phyloP scores from a whole-genome alignment of 1,140 invertebrate genomes.

The Drosophila oshimai region DNA sequence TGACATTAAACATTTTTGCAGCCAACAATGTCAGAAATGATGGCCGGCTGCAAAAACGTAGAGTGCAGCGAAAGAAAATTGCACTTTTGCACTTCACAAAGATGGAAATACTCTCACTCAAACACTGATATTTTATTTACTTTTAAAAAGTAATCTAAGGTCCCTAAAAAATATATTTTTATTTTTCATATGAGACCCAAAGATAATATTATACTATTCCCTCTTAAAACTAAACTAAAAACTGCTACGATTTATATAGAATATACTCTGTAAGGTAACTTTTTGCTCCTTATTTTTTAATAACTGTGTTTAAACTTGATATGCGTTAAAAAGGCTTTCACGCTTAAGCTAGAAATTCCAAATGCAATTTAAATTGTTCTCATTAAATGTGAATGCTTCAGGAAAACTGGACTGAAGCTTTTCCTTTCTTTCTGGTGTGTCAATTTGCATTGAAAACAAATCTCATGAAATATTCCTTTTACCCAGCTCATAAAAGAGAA shows the following conservation, averaged over 20 bases:
- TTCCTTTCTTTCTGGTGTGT: background rate
- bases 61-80: background rate
- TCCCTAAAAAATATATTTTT: background rate
- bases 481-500: background rate
- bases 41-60: slow-evolving; percentile 1
- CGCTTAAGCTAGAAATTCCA: background rate
- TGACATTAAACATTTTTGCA: slow-evolving; percentile 66
- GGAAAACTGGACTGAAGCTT: background rate
- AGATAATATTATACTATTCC: background rate
- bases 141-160: too few species aligned
- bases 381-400: background rate
- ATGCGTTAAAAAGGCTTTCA: too few species aligned
- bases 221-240: too few species aligned
- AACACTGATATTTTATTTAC: background rate
- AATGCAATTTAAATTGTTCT: background rate
- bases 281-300: too few species aligned
- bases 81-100: background rate
- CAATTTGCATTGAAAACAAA: slow-evolving; percentile 10
- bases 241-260: too few species aligned
- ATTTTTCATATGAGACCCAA: fast-evolving
- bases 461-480: background rate
- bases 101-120: background rate
- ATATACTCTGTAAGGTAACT: too few species aligned
- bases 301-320: too few species aligned
- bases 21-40: slow-evolving; percentile 46